A percentile compares a stretch with the other conserved stretches of the same genome.
These are phyloP conservation scores for Physella acuta DNA, from an alignment of 1,140 invertebrate genomes.

Conservation along the genomic window DNA sequence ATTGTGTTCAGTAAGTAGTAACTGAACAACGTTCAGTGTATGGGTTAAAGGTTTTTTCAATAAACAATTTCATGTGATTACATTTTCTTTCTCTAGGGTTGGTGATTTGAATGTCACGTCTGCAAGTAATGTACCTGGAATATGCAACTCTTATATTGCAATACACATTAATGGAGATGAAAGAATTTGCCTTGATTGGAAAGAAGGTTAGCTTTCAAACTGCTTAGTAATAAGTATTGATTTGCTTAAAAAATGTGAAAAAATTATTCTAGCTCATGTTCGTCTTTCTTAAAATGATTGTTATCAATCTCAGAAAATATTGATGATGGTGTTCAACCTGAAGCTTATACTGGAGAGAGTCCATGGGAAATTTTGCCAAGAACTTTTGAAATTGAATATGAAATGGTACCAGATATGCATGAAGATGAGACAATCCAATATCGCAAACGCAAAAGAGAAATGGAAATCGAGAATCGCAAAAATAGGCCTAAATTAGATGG, in stretches of 20 bases:
- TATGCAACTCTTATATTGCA: slow-evolving; percentile 5
- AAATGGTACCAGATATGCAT: slow-evolving; percentile 12
- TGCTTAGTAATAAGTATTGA: too few relatives aligned
- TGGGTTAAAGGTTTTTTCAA: neutral
- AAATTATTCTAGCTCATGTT: neutral
- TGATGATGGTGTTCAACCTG: neutral
- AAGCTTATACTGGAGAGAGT: neutral
- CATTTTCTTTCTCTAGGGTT: slow-evolving; percentile 4
- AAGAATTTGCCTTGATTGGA: slow-evolving; percentile 12
- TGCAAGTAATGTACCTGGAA: neutral
- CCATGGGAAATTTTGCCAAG: slow-evolving; percentile 11
- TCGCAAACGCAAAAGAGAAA: slow-evolving; percentile 2
- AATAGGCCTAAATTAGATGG: neutral
- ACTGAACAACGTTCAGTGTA: neutral
- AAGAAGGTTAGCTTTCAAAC: slow-evolving; percentile 12
- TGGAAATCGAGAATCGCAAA: slow-evolving; percentile 10
- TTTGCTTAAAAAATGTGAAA: neutral
- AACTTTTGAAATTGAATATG: slow-evolving; percentile 14
- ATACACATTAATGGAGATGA: slow-evolving; percentile 14
- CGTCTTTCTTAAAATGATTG: neutral
- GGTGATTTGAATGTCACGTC: slow-evolving; percentile 18
- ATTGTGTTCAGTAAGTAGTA: slow-evolving; percentile 10
- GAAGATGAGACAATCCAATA: slow-evolving; percentile 19
- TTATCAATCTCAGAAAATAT: neutral
- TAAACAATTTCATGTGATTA: too few relatives aligned